These are phyloP conservation scores for Platyscapa corneri DNA, from an alignment of 1,140 invertebrate genomes.

Conservation along the genomic window DNA sequence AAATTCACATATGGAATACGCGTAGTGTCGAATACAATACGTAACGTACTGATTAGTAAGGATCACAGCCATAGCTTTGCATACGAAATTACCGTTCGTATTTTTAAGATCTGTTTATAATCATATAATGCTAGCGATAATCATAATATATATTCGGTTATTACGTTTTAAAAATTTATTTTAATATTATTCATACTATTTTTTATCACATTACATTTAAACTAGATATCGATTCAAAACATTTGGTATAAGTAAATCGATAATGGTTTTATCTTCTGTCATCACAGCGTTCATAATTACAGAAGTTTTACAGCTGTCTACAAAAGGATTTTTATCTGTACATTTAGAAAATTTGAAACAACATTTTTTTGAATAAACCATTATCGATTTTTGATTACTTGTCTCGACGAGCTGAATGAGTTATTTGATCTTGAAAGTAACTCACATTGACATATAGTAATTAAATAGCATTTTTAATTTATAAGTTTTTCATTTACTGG, in stretches of 20 bases:
- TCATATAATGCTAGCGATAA: slow-evolving; percentile 60
- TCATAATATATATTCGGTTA: slow-evolving; percentile 65
- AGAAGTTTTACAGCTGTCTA: not conserved
- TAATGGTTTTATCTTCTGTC: slow-evolving; percentile 9
- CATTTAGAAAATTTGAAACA: not conserved
- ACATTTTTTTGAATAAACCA: not conserved
- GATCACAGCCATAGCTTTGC: slow-evolving; percentile 75
- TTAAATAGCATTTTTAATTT: no score
- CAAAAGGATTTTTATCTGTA: not conserved
- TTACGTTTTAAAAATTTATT: slow-evolving; percentile 43
- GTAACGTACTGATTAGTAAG: slow-evolving; percentile 70
- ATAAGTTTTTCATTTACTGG: no score
- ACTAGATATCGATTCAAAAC: slow-evolving; percentile 62
- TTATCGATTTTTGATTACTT: slow-evolving; percentile 20
- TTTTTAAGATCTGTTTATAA: slow-evolving; percentile 70
- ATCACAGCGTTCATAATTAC: not conserved
- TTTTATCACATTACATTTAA: slow-evolving; percentile 30
- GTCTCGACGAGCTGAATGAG: slow-evolving; percentile 22
- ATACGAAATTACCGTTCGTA: slow-evolving; percentile 72
- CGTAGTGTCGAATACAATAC: slow-evolving; percentile 69
- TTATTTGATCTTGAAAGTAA: not conserved
- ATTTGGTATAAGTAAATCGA: slow-evolving; percentile 37
- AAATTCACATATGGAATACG: slow-evolving; percentile 58
- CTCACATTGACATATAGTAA: not conserved
- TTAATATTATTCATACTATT: slow-evolving; percentile 32